Base-by-base conservation (phyloP, 1,140 invertebrate species). In the Nasonia giraulti region DNA sequence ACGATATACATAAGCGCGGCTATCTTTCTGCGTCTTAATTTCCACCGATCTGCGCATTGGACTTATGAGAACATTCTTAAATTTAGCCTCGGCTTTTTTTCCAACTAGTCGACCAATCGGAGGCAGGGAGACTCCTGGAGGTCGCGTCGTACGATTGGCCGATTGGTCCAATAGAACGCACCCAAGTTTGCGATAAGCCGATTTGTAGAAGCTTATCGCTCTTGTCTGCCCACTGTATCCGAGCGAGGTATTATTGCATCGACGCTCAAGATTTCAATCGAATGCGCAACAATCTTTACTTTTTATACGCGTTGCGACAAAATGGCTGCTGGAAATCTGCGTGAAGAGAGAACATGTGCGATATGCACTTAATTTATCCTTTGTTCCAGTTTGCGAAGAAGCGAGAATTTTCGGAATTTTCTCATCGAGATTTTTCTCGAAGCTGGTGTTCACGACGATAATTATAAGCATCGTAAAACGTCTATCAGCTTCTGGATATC, bases 41-140 rank as follows among this genome's bases (percentile, higher is more conserved):
- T 37, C n/a, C 74, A 10, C 33, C 17, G 74, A 75, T 40, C 20
- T n/a, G 14, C 44, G 23, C 40, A 23, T 55, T 23, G 1, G 17
- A 23, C 14, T 10, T 73, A 84, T 84, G 85, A 87, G 84, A 71
- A 23, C 82, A 87, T 62, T 37, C 77, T 78, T 86, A 82, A 81
- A 86, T 86, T 85, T 83, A 87, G 71, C 50, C 23, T 74, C 27
- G 74, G 27, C 40, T 77, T 78, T 68, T 76, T 69, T 17, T 78
- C 23, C 33, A 77, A 50, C 73, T 33, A 47, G 14, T 7, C 12
- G 47, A 69, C 71, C 55, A 66, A 83, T 55, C 11, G 8, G 44
- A 44, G 20, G 17, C 0, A 20, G 14, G 3, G 33, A 55, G 5
- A 14, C 47, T n/a, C 17, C 11, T 66, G n/a, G 50, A 83, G 47